These are phyloP conservation scores for Lomographa bimaculata DNA, from an alignment of 2,888 invertebrate genomes.

Conservation along the genomic window DNA sequence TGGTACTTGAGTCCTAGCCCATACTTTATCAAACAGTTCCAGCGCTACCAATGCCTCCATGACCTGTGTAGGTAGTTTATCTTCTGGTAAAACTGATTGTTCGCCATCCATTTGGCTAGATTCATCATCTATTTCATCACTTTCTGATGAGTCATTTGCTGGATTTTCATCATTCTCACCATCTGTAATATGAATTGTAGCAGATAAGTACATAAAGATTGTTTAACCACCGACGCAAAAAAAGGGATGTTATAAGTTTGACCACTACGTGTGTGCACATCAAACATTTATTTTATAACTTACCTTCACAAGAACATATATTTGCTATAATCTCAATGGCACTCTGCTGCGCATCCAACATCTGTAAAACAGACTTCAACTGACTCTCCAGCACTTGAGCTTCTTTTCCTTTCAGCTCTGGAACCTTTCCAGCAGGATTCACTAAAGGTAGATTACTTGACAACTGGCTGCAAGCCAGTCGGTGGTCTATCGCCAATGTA, in stretches of 20 bases:
- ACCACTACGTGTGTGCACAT: too few species aligned
- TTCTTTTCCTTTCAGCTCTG: slow-evolving; percentile 59
- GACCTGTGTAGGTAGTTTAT: slow-evolving; percentile 82
- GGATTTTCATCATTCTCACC: slow-evolving; percentile 49
- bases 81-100: slow-evolving; percentile 57
- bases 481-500: slow-evolving; percentile 81
- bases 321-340: slow-evolving; percentile 89
- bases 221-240: too few species aligned
- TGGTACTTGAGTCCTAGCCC: slow-evolving; percentile 76
- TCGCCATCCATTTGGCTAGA: slow-evolving; percentile 55
- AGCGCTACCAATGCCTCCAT: slow-evolving; percentile 84
- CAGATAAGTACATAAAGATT: too few species aligned
- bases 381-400: slow-evolving; percentile 71
- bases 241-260: too few species aligned
- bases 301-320: slow-evolving; percentile 86
- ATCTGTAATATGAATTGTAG: too few species aligned
- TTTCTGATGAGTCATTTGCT: slow-evolving; percentile 60
- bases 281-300: too few species aligned
- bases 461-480: slow-evolving; percentile 71
- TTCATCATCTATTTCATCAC: slow-evolving; percentile 69
- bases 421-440: slow-evolving; percentile 52
- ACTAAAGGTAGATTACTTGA: slow-evolving; percentile 73
- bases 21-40: slow-evolving; percentile 84
- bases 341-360: slow-evolving; percentile 87
- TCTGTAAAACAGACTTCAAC: slow-evolving; percentile 73